phyloP scores from a whole-genome alignment of 2,888 invertebrate genomes.

The Hydriomena furcata region DNA sequence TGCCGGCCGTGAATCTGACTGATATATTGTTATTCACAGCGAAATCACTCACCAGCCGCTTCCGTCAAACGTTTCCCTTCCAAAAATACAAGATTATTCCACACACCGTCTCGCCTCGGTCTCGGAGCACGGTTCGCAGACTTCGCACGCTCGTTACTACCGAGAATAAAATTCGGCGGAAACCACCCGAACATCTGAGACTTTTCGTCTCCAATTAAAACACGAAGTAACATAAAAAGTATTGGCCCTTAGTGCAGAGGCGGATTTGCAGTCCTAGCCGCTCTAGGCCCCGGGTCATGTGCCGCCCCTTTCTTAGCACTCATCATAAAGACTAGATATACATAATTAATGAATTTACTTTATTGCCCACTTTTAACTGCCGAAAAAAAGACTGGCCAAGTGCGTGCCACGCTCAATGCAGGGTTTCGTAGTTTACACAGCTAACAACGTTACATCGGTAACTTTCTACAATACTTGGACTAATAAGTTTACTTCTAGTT shows the following conservation, averaged over 20 bases:
- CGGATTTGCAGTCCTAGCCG: too few species aligned
- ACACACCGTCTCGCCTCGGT: conserved; percentile 52
- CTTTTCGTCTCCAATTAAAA: conserved; percentile 23
- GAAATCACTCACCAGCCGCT: conserved; percentile 66
- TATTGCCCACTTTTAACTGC: too few species aligned
- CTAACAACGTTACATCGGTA: too few species aligned
- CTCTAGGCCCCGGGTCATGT: too few species aligned
- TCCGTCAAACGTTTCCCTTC: conserved; percentile 68
- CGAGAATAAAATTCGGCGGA: conserved; percentile 13
- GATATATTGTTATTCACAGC: conserved; percentile 67
- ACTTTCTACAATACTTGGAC: too few species aligned
- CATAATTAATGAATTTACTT: too few species aligned
- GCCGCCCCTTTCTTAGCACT: too few species aligned
- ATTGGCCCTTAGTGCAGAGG: conserved; percentile 4
- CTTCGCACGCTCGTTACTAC: conserved; percentile 51
- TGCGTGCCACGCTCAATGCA: too few species aligned
- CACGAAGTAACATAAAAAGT: conserved; percentile 16
- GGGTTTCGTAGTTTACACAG: too few species aligned
- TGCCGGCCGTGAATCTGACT: conserved; percentile 64
- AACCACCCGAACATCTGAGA: conserved; percentile 33
- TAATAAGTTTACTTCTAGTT: too few species aligned
- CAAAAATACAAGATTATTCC: conserved; percentile 68
- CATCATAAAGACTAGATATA: too few species aligned
- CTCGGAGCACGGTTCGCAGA: conserved; percentile 45
- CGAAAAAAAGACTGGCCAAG: too few species aligned